Percentiles rank a stretch among this genome's conserved stretches.
These are phyloP conservation scores for Cephus sareptanus DNA, from an alignment of 2,888 invertebrate species.

Conservation along the genomic window DNA sequence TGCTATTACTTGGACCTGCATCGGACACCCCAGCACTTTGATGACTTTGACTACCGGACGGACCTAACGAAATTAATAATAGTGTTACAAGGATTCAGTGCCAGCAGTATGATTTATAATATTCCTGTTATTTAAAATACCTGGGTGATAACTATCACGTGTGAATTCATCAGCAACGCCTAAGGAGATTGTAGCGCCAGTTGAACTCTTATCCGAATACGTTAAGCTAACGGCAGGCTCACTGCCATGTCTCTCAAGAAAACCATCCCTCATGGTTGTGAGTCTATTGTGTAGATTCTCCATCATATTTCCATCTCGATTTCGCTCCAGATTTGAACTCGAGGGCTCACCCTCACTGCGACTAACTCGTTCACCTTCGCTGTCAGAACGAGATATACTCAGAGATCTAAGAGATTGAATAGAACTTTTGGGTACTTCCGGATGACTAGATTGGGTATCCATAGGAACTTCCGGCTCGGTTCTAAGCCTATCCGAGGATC, in stretches of 20 bases:
- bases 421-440: conserved; percentile 44
- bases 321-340: conserved; percentile 36
- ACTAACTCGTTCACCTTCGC: conserved; percentile 29
- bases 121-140: conserved; percentile 34
- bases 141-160: conserved; percentile 57
- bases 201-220: conserved; percentile 74
- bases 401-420: conserved; percentile 46
- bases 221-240: conserved; percentile 74
- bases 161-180: conserved; percentile 67
- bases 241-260: conserved; percentile 70
- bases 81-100: neutral
- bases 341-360: conserved; percentile 31
- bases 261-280: conserved; percentile 69
- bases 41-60: conserved; percentile 48
- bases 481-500: conserved; percentile 11
- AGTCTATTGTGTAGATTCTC: conserved; percentile 65
- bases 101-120: neutral
- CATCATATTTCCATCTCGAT: conserved; percentile 55
- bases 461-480: conserved; percentile 44
- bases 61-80: conserved; percentile 36
- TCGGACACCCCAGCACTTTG: conserved; percentile 30
- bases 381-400: conserved; percentile 30
- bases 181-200: conserved; percentile 71
- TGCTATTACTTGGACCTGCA: conserved; percentile 50
- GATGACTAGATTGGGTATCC: conserved; percentile 58